A percentile compares a stretch with the other conserved stretches of the same genome.
Evolutionary conservation across 1,140 invertebrate genomes (phyloP).

Genomic region (Dinoponera quadriceps): DNA sequence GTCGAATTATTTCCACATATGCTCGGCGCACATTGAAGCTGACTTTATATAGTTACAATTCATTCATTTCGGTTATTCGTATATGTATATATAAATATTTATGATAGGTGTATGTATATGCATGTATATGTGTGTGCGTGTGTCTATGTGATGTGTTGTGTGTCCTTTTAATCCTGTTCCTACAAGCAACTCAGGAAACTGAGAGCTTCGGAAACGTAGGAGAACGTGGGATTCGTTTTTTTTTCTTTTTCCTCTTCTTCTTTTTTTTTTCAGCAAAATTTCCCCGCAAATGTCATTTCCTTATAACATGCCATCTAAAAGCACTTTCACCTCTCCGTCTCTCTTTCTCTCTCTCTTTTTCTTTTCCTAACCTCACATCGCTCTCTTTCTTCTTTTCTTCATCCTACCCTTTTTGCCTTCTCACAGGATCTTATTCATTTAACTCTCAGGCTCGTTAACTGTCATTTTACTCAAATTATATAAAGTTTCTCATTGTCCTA

Average conservation of each 20-base stretch:
- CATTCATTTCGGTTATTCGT: constrained; percentile 38
- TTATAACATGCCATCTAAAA: constrained; percentile 72
- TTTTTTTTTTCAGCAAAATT: constrained; percentile 51
- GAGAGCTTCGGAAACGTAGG: constrained; percentile 68
- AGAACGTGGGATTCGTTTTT: constrained; percentile 58
- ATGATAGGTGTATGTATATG: constrained; percentile 4
- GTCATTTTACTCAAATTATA: constrained; percentile 76
- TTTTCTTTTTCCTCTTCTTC: constrained; percentile 21
- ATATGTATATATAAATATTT: not conserved
- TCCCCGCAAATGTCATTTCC: constrained; percentile 65
- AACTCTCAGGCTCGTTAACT: constrained; percentile 68
- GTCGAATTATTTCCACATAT: constrained; percentile 61
- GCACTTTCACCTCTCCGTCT: constrained; percentile 71
- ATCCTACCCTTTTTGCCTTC: not conserved
- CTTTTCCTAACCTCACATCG: not conserved
- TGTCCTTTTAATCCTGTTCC: constrained; percentile 15
- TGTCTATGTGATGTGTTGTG: not conserved
- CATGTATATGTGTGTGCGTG: not conserved
- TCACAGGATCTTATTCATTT: constrained; percentile 52
- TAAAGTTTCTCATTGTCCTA: constrained; percentile 84
- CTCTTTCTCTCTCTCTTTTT: constrained; percentile 50
- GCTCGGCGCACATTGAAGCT: constrained; percentile 64
- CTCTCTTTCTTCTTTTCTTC: constrained; percentile 11
- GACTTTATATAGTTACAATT: constrained; percentile 59
- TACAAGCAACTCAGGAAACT: constrained; percentile 56